These are phyloP conservation scores for Piscicola geometra DNA, from an alignment of 2,888 invertebrate genomes.

Conservation along the genomic window DNA sequence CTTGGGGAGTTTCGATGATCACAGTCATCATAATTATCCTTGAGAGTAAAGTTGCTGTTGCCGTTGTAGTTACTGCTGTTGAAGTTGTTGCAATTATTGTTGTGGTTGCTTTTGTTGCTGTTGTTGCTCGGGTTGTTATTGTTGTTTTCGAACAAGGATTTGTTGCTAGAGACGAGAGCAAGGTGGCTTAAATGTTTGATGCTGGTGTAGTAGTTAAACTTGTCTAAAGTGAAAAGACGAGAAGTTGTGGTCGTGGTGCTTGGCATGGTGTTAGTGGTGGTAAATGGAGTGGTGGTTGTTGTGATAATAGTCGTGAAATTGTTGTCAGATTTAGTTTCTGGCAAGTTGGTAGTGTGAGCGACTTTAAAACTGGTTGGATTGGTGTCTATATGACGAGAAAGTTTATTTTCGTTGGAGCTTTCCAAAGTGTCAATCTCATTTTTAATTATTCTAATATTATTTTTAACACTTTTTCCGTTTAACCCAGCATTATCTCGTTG, in stretches of 20 bases:
- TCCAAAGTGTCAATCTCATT: no score
- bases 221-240: not conserved
- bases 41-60: no score
- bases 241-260: no score
- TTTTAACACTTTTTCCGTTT: no score
- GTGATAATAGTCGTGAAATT: not conserved
- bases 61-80: not conserved
- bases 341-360: not conserved
- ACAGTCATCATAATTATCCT: no score
- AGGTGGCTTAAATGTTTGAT: not conserved
- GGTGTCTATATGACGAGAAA: no score
- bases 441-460: no score
- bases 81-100: not conserved
- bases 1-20: no score
- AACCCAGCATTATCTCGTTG: no score
- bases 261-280: not conserved
- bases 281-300: not conserved
- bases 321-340: not conserved
- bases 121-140: not conserved
- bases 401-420: no score
- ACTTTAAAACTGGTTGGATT: no score
- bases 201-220: constrained; percentile 8
- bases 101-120: no score
- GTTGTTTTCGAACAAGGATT: not conserved
- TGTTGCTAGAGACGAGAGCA: not conserved